Base-by-base conservation (phyloP, 2,888 invertebrate species). In the Campaea margaritaria region DNA sequence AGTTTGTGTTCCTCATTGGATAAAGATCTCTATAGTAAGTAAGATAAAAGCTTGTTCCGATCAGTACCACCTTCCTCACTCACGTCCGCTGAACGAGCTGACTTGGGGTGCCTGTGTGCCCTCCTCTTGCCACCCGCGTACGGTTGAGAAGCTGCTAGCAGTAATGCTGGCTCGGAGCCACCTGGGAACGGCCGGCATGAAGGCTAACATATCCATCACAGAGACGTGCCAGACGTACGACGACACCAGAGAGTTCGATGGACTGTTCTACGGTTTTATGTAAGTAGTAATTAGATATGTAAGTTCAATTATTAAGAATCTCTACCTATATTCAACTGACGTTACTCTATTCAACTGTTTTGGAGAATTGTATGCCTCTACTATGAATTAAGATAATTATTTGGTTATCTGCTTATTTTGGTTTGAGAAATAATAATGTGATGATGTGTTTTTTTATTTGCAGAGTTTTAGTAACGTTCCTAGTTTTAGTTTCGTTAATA, bases 71-170 rank as follows among this genome's bases (percentile, higher is more conserved):
- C 85, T 85, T 2, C 78, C 70, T 0, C 81, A 83, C 68, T 73
- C 74, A 41, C 84, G 84, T 12, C 83, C 83, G 0, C 74, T 85
- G 13, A 90, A 87, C 74, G 82, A 85, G 68, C 60, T 94, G 50
- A 89, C 92, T 56, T 93, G 93, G 93, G 94, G 94, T 0, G 84
- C 91, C 1, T 94, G 94, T 68, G 91, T 93, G 12, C 94, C 94
- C 0, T 82, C 83, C 0, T 78, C 85, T 0, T 94, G 94, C 68
- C 71, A 74, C 0, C 75, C 86, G 0, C 67, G 58, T 0, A 84
- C 90, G 0, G 85, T 90, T 13, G 83, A 85, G 42, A 75, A 78
- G 0, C 69, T 91, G 28, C 75, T 87, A 2, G 70, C 73, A 0
- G 76, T 83, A 1, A 75, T 91, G 75, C 77, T 91, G 8, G 80